phyloP scores from a whole-genome alignment of 2,888 invertebrate genomes.

The Ophonus ardosiacus region DNA sequence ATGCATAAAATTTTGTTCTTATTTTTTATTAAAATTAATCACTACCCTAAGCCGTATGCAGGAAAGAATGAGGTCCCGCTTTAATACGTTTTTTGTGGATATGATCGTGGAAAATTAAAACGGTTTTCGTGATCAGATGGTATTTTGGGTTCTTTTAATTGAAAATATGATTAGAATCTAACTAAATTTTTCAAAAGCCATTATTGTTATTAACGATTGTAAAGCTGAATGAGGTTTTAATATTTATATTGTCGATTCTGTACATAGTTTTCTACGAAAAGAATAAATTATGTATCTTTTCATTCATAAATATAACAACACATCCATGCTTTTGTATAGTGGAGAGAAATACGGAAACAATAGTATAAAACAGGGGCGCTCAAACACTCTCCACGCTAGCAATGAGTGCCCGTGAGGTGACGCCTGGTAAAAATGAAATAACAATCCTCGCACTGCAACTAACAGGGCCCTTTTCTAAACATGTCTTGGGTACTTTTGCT shows the following conservation, averaged over 20 bases:
- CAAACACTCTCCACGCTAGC: too few relatives aligned
- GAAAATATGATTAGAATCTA: slow-evolving; percentile 19
- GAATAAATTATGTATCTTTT: background rate
- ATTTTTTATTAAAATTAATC: slow-evolving; percentile 44
- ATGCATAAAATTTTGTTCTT: background rate
- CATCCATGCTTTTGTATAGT: too few relatives aligned
- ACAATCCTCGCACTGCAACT: too few relatives aligned
- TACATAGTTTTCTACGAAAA: background rate
- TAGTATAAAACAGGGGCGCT: too few relatives aligned
- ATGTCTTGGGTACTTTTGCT: too few relatives aligned
- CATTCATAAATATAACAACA: background rate
- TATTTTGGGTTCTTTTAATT: slow-evolving; percentile 15
- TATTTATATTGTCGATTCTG: background rate
- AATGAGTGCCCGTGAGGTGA: too few relatives aligned
- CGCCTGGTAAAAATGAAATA: too few relatives aligned
- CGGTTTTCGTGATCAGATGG: background rate
- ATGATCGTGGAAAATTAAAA: background rate
- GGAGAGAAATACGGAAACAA: too few relatives aligned
- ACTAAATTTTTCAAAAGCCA: background rate
- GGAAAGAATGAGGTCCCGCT: slow-evolving; percentile 4
- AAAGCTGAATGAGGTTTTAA: background rate
- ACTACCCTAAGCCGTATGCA: background rate
- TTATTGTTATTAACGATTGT: slow-evolving; percentile 22
- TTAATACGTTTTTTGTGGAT: slow-evolving; percentile 6
- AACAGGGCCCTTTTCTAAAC: too few relatives aligned